phyloP scores from a whole-genome alignment of 2,888 invertebrate genomes.

The Hemaris fuciformis region DNA sequence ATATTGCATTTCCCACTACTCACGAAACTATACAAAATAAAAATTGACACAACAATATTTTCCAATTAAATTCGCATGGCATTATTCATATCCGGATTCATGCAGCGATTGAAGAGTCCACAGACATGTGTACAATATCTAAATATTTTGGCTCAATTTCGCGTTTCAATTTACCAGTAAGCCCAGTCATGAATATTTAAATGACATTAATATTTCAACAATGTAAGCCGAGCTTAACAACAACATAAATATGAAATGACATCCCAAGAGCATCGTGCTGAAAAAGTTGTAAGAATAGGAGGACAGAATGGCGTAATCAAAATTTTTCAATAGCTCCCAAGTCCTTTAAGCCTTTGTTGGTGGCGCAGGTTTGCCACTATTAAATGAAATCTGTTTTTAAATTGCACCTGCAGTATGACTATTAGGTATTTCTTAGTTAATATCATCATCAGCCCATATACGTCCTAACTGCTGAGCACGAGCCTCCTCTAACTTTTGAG shows the following conservation, averaged over 20 bases:
- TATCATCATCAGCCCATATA: too few relatives aligned
- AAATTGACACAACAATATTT: background rate
- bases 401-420: too few relatives aligned
- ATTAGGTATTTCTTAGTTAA: too few relatives aligned
- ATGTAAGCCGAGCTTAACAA: background rate
- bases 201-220: background rate
- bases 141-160: slow-evolving; percentile 11
- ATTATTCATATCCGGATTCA: background rate
- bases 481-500: too few relatives aligned
- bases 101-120: background rate
- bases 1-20: background rate
- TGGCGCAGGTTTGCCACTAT: background rate
- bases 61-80: background rate
- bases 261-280: background rate
- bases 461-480: too few relatives aligned
- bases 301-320: slow-evolving; percentile 45
- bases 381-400: too few relatives aligned
- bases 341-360: background rate
- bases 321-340: slow-evolving; percentile 33
- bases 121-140: slow-evolving; percentile 12
- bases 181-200: slow-evolving; percentile 1
- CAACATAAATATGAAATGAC: background rate
- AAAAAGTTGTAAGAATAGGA: background rate
- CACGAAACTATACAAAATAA: background rate
- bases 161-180: slow-evolving; percentile 5